A percentile compares a stretch with the other conserved stretches of the same genome.
These are phyloP conservation scores for Nycteola revayana DNA, from an alignment of 2,888 invertebrate species.

Conservation along the genomic window DNA sequence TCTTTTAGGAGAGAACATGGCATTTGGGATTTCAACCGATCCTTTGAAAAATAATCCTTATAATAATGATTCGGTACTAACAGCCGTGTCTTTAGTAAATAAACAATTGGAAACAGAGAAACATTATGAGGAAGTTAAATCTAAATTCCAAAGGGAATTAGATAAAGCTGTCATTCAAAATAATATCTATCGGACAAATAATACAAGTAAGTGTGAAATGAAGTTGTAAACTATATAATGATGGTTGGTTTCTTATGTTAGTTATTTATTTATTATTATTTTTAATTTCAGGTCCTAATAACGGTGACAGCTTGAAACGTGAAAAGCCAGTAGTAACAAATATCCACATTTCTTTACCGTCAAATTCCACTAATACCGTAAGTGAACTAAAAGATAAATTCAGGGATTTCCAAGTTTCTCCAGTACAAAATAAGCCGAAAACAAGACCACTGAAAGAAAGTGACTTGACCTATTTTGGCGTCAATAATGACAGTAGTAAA, in stretches of 20 bases:
- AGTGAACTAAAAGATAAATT: constrained; percentile 42
- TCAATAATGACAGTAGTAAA: too few relatives aligned
- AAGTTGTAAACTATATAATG: too few relatives aligned
- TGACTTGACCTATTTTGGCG: constrained; percentile 83
- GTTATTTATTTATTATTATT: too few relatives aligned
- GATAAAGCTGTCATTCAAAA: constrained; percentile 36
- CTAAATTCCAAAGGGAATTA: constrained; percentile 35
- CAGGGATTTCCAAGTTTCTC: constrained; percentile 45
- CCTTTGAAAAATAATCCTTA: constrained; percentile 32
- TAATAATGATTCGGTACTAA: constrained; percentile 38
- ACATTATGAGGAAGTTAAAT: constrained; percentile 41
- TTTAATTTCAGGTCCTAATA: constrained; percentile 35
- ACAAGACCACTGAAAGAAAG: constrained; percentile 80
- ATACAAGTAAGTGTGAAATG: constrained; percentile 48
- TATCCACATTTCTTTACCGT: constrained; percentile 19
- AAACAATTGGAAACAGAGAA: constrained; percentile 57
- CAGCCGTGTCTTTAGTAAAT: constrained; percentile 66
- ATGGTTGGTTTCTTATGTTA: too few relatives aligned
- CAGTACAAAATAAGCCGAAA: constrained; percentile 48
- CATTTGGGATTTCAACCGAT: constrained; percentile 55
- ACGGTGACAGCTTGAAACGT: constrained; percentile 23
- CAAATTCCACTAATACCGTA: constrained; percentile 15
- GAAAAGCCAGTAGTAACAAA: constrained; percentile 22
- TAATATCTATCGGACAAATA: constrained; percentile 48
- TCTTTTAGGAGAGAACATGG: constrained; percentile 86